These are phyloP conservation scores for Pseudopipra pipra DNA, from an alignment of 2,113 vertebrate species.

Conservation along the genomic window DNA sequence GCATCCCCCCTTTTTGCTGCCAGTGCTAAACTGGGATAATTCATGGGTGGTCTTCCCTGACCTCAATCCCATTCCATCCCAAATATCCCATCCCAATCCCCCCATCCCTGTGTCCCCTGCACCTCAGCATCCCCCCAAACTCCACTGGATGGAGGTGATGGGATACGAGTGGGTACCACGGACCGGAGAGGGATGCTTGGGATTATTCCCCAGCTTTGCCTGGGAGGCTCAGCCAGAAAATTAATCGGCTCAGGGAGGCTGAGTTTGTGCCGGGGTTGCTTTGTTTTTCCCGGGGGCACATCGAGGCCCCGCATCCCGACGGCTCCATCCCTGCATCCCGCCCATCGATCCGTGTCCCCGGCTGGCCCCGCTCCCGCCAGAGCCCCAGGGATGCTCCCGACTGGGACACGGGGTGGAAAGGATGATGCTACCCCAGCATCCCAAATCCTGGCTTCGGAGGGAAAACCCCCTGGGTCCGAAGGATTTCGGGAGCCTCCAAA, in stretches of 20 bases:
- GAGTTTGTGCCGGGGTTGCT: not conserved
- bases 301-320: not conserved
- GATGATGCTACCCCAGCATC: not conserved
- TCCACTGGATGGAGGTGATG: rapidly evolving
- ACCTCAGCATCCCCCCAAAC: not conserved
- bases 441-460: not conserved
- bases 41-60: no score
- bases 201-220: not conserved
- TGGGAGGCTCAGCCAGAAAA: not conserved
- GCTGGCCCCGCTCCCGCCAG: not conserved
- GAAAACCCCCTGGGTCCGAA: not conserved
- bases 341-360: not conserved
- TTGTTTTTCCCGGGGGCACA: not conserved
- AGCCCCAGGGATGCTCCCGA: not conserved
- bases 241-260: not conserved
- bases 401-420: not conserved
- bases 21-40: not conserved
- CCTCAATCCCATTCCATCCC: not conserved
- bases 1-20: not conserved
- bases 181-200: not conserved
- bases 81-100: not conserved
- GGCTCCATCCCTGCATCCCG: not conserved
- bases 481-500: not conserved
- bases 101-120: rapidly evolving
- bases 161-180: rapidly evolving